These are phyloP conservation scores for Polyommatus icarus DNA, from an alignment of 2,888 invertebrate genomes.

Conservation along the genomic window DNA sequence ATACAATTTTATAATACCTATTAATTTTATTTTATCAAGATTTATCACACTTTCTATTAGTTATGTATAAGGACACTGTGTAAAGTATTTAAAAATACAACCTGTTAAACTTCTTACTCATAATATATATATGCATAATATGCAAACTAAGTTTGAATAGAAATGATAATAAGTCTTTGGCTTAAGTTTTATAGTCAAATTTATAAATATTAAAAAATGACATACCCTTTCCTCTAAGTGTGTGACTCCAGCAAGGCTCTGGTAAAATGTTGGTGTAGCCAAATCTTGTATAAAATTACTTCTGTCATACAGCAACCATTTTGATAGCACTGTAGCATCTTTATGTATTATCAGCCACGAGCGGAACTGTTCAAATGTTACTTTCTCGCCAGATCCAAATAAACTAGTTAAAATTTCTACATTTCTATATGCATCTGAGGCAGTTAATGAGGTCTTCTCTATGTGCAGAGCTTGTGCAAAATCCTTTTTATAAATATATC, in stretches of 20 bases:
- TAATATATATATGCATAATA: background rate
- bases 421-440: conserved; percentile 56
- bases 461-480: conserved; percentile 84
- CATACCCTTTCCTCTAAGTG: conserved; percentile 89
- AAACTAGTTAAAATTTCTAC: conserved; percentile 66
- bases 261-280: conserved; percentile 95
- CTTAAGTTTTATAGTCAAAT: background rate
- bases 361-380: conserved; percentile 87
- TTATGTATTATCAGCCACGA: conserved; percentile 88
- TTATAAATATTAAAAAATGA: conserved; percentile 33
- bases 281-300: conserved; percentile 89
- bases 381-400: conserved; percentile 72
- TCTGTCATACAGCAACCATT: conserved; percentile 89
- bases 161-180: background rate
- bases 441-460: conserved; percentile 73
- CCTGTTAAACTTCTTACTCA: background rate
- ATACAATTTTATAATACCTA: background rate
- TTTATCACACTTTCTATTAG: background rate
- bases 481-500: conserved; percentile 86
- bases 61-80: background rate
- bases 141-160: background rate
- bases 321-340: conserved; percentile 88
- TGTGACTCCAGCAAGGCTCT: conserved; percentile 95
- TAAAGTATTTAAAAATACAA: background rate
- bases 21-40: background rate